Percentiles rank a stretch among this genome's conserved stretches.
Evolutionary conservation across 2,888 invertebrate species (phyloP).

Genomic region (Baccha elongata): DNA sequence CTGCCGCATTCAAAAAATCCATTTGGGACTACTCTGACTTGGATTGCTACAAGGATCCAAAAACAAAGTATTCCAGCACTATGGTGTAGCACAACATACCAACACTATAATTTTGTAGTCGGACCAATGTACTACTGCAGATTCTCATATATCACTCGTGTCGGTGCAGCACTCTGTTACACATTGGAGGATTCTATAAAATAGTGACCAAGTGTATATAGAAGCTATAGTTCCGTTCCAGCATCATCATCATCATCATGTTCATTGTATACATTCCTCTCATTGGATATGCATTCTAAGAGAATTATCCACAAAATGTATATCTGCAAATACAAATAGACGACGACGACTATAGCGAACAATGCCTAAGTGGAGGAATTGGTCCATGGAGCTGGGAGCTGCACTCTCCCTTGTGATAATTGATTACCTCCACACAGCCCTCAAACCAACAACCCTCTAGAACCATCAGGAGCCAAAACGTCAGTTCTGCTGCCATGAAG

Average conservation of each 20-base stretch:
- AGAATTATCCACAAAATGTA: constrained; percentile 64
- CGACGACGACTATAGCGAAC: neutral
- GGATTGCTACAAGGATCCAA: constrained; percentile 5
- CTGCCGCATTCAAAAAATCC: constrained; percentile 46
- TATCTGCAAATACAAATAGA: constrained; percentile 24
- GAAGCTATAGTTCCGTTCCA: constrained; percentile 30
- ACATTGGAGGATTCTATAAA: constrained; percentile 70
- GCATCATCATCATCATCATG: constrained; percentile 50
- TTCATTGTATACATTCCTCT: constrained; percentile 41
- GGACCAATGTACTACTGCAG: constrained; percentile 57
- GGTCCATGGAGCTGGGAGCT: constrained; percentile 49
- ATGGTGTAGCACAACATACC: neutral
- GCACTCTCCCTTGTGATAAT: constrained; percentile 65
- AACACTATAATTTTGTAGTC: neutral
- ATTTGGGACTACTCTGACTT: constrained; percentile 21
- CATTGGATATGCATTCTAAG: constrained; percentile 59
- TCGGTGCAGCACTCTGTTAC: constrained; percentile 64
- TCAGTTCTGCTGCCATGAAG: constrained; percentile 45
- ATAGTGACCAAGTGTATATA: constrained; percentile 20
- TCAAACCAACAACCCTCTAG: constrained; percentile 4
- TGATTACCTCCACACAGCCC: constrained; percentile 61
- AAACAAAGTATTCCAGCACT: constrained; percentile 3
- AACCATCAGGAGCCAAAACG: constrained; percentile 35
- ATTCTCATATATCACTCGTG: constrained; percentile 69
- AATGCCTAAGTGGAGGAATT: constrained; percentile 41